Percentiles rank a stretch among this genome's conserved stretches.
phyloP scores from a whole-genome alignment of 2,113 vertebrate species.

The Rhegmatorhina hoffmannsi region DNA sequence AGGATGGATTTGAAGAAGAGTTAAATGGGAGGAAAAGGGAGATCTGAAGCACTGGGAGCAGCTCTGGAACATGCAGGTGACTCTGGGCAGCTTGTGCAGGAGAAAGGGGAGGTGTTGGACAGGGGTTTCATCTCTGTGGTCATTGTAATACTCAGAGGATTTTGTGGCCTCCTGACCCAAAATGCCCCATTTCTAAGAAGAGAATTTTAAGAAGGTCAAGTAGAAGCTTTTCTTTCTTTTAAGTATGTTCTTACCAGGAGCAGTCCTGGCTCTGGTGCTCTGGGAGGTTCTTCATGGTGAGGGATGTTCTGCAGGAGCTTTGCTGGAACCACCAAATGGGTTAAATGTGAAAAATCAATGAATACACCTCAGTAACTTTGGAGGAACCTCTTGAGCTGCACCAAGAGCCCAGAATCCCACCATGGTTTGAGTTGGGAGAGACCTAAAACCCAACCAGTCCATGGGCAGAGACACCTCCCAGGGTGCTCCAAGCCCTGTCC shows the following conservation, averaged over 20 bases:
- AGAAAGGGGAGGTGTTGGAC: fast-evolving
- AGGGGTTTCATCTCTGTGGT: background rate
- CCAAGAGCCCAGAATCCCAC: background rate
- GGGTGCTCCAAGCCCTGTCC: background rate
- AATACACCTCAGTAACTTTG: background rate
- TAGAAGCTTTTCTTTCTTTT: background rate
- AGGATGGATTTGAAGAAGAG: background rate
- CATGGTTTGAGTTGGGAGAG: background rate
- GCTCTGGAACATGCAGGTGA: background rate
- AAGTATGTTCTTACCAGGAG: background rate
- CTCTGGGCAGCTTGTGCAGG: background rate
- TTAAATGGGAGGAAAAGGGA: background rate
- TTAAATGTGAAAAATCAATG: background rate
- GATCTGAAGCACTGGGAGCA: background rate
- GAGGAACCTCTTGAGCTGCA: background rate
- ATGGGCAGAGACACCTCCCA: background rate
- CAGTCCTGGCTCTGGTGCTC: background rate
- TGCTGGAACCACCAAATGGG: background rate
- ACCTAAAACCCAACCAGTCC: background rate
- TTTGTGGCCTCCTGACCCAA: background rate
- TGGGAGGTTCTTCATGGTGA: background rate
- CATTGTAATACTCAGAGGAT: background rate
- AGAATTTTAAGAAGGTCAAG: background rate
- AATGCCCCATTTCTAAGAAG: background rate
- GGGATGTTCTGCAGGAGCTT: background rate